Conservation (phyloP, 2,888 invertebrate species). For the Marronus borbonicus region DNA sequence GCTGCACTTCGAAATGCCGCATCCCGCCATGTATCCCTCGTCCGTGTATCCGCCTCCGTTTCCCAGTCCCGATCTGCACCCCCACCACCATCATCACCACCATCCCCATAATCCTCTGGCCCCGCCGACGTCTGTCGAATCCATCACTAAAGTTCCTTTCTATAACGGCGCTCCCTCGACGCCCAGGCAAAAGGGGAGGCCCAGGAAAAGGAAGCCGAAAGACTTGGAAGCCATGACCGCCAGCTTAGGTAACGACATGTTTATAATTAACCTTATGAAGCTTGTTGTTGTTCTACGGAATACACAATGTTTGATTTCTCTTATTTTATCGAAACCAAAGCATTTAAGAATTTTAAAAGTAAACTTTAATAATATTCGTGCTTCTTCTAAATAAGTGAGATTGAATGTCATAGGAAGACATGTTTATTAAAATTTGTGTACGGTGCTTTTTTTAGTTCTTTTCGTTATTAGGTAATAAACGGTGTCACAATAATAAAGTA, state of each 20-base stretch:
- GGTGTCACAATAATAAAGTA: too few relatives aligned
- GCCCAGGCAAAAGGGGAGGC: slow-evolving; percentile 93
- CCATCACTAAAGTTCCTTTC: slow-evolving; percentile 71
- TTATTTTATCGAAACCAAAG: too few relatives aligned
- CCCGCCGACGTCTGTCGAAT: slow-evolving; percentile 69
- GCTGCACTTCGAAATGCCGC: slow-evolving; percentile 77
- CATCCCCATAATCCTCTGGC: slow-evolving; percentile 70
- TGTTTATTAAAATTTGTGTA: too few relatives aligned
- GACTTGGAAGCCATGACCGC: slow-evolving; percentile 90
- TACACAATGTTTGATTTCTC: too few relatives aligned
- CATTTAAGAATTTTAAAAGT: too few relatives aligned
- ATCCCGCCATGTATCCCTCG: slow-evolving; percentile 61
- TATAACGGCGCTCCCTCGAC: slow-evolving; percentile 77
- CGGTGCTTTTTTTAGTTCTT: too few relatives aligned
- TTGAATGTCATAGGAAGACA: too few relatives aligned
- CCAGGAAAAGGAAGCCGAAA: slow-evolving; percentile 93
- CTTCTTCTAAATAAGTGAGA: too few relatives aligned
- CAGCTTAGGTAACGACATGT: slow-evolving; percentile 77
- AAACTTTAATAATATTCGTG: too few relatives aligned
- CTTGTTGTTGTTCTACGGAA: too few relatives aligned
- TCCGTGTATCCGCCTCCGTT: slow-evolving; percentile 69
- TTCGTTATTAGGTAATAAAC: too few relatives aligned
- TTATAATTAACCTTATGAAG: too few relatives aligned
- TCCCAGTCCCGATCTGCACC: slow-evolving; percentile 73
- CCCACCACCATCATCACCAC: slow-evolving; percentile 61